These are phyloP conservation scores for Onychomys leucogaster DNA, from an alignment of 2,797 vertebrate genomes.

Conservation along the genomic window DNA sequence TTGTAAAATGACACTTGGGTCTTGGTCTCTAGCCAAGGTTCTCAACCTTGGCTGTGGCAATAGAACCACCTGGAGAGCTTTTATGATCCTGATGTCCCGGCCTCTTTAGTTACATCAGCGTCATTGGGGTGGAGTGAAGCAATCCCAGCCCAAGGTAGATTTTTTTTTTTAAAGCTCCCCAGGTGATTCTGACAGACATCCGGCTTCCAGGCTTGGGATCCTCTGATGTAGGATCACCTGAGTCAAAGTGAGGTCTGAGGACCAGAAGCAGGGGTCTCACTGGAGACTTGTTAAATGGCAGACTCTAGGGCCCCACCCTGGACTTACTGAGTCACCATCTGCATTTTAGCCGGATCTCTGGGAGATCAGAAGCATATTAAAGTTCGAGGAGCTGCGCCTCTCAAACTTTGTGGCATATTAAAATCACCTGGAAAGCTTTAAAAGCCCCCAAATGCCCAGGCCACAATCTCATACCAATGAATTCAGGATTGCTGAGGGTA, in stretches of 20 bases:
- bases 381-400: slow-evolving; percentile 26
- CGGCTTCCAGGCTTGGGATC: not conserved
- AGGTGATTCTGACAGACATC: not conserved
- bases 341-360: slow-evolving; percentile 41
- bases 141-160: not conserved
- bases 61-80: slow-evolving; percentile 46
- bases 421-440: slow-evolving; percentile 70
- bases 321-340: slow-evolving; percentile 49
- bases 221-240: not conserved
- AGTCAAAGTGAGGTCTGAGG: not conserved
- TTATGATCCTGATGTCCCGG: slow-evolving; percentile 27
- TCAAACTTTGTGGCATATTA: slow-evolving; percentile 56
- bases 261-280: not conserved
- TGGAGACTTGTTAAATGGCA: slow-evolving; percentile 16
- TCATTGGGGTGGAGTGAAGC: not conserved
- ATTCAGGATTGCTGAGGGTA: slow-evolving; percentile 67
- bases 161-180: slow-evolving; percentile 5
- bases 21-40: slow-evolving; percentile 55
- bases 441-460: slow-evolving; percentile 55
- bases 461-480: slow-evolving; percentile 64
- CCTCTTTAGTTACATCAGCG: not conserved
- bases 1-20: slow-evolving; percentile 62
- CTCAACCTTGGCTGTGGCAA: not conserved
- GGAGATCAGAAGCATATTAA: slow-evolving; percentile 62
- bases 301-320: not conserved